A percentile compares a stretch with the other conserved stretches of the same genome.
Conservation (phyloP, 2,113 vertebrate species). For the Channa argus region DNA sequence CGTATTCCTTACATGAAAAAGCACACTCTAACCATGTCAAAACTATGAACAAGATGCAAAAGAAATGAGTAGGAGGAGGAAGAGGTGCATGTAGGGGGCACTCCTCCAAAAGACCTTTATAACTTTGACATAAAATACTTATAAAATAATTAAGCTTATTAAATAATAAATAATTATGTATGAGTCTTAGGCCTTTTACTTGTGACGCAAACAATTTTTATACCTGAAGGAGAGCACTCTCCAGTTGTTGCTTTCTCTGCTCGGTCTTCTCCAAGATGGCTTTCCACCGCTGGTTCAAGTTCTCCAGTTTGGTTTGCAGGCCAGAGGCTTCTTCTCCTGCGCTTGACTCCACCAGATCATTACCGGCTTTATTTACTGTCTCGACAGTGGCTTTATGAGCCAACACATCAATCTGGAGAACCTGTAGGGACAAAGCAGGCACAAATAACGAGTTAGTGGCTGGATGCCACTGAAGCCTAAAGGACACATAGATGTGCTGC, state of each 20-base stretch:
- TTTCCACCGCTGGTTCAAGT: conserved; percentile 93
- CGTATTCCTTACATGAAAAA: conserved; percentile 6
- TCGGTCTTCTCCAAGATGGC: conserved; percentile 91
- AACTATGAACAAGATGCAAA: conserved; percentile 31
- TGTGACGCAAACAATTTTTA: not conserved
- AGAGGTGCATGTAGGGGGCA: not conserved
- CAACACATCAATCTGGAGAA: conserved; percentile 95
- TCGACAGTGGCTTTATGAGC: conserved; percentile 95
- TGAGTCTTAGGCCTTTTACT: not conserved
- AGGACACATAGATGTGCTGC: not conserved
- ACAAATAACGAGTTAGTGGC: not conserved
- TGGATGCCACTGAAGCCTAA: not conserved
- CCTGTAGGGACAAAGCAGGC: conserved; percentile 76
- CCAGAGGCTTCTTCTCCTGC: conserved; percentile 94
- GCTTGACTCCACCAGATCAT: conserved; percentile 91
- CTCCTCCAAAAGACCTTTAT: conserved; percentile 23
- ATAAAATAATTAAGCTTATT: conserved; percentile 31
- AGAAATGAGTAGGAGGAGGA: conserved; percentile 12
- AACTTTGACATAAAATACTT: conserved; percentile 32
- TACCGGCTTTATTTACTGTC: conserved; percentile 94
- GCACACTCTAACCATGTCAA: not conserved
- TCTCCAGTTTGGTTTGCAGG: conserved; percentile 91
- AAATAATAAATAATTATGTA: not conserved
- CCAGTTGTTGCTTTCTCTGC: conserved; percentile 92
- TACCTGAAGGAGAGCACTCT: conserved; percentile 94